Base-by-base conservation (phyloP, 2,113 vertebrate species). In the Oncorhynchus nerka region DNA sequence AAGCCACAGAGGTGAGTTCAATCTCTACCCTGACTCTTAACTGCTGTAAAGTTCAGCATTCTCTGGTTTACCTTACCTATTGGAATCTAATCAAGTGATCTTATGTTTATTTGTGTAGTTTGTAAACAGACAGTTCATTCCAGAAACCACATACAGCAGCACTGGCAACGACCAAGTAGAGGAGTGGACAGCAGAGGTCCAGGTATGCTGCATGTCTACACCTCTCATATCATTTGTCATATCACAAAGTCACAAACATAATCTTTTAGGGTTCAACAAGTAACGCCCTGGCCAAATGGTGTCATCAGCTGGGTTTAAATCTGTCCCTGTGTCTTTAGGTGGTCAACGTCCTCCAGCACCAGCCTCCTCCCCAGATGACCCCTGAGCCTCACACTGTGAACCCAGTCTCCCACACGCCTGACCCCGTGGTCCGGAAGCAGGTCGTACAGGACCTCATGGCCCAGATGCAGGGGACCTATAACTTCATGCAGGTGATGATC, bases 81-180 rank as follows among this genome's bases (percentile, higher is more conserved):
- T 55, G 15, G 5, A 55, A 55, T 55, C 51, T 55, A 55, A 55
- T 19, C 51, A 16, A 55, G n/a, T 69, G 72, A 71, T 89, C 83
- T 89, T 83, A 78, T 94, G 85, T 94, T 74, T 45, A 45, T 88
- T 90, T 93, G 82, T 93, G 68, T 90, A 99, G 98, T 99, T 99
- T 93, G 95, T 99, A 90, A 99, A 99, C 94, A 96, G 96, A 92
- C 97, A 99, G 93, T 99, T 98, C 92, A 96, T 98, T 96, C 94
- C 96, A 92, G 97, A 99, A 92, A 88, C 93, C 83, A 85, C 96
- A 75, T 99, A 97, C 94, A 95, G 91, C 91, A 95, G 91, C 87
- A 92, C 93, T 91, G 96, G 97, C 83, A 95, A 96, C 89, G 97
- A 97, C 83, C 96, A 96, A 89, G 94, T 93, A 74, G 96, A 96